These are phyloP conservation scores for Nicator chloris DNA, from an alignment of 2,113 vertebrate species.

Conservation along the genomic window DNA sequence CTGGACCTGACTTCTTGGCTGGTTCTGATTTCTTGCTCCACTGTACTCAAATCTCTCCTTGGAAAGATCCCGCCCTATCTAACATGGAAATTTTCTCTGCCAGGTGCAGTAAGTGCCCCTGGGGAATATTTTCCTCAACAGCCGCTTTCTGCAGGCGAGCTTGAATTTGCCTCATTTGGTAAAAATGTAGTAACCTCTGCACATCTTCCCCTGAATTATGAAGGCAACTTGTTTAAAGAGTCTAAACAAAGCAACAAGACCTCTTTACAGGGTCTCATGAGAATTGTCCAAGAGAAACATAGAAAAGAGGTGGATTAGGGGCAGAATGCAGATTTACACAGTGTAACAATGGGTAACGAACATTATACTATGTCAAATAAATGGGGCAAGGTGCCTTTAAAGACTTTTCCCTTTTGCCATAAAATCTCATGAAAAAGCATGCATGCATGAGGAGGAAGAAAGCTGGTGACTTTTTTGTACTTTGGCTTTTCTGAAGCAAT, in stretches of 20 bases:
- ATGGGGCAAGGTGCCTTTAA: not conserved
- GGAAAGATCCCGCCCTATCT: too few relatives aligned
- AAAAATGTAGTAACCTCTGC: too few relatives aligned
- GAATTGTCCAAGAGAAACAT: not conserved
- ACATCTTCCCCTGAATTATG: not conserved
- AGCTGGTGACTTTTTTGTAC: not conserved
- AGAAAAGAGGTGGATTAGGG: not conserved
- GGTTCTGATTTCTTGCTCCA: too few relatives aligned
- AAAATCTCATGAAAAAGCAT: not conserved
- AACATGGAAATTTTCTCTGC: too few relatives aligned
- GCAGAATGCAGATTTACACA: conserved; percentile 5
- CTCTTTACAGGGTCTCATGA: not conserved
- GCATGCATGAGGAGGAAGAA: not conserved
- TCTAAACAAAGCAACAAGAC: not conserved
- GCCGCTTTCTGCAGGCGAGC: too few relatives aligned
- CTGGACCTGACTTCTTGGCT: too few relatives aligned
- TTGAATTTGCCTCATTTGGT: too few relatives aligned
- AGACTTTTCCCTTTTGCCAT: not conserved
- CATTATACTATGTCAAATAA: not conserved
- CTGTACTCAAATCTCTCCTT: too few relatives aligned
- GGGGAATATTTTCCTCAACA: too few relatives aligned
- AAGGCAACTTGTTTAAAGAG: not conserved
- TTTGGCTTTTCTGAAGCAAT: not conserved
- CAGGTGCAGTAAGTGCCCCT: too few relatives aligned
- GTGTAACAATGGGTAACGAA: not conserved